phyloP scores from a whole-genome alignment of 1,140 invertebrate species.

The Sesamia nonagrioides region DNA sequence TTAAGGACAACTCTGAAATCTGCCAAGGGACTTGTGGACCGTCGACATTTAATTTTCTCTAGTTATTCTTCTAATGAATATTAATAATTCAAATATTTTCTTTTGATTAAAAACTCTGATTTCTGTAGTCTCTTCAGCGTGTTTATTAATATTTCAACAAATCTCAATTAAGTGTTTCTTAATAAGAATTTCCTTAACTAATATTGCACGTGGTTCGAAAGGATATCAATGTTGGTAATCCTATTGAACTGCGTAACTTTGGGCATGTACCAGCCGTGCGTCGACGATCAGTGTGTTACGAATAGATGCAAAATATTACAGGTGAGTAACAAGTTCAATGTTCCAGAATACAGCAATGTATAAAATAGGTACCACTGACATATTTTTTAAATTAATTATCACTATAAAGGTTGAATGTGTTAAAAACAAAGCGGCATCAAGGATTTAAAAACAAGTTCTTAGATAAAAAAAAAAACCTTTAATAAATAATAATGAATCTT shows the following conservation, averaged over 20 bases:
- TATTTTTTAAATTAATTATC: too few relatives aligned
- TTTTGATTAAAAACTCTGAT: constrained; percentile 2
- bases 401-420: background rate
- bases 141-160: background rate
- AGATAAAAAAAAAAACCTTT: background rate
- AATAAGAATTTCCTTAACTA: constrained; percentile 90
- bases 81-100: constrained; percentile 19
- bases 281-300: constrained; percentile 97
- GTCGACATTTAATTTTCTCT: constrained; percentile 37
- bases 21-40: constrained; percentile 20
- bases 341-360: background rate
- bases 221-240: constrained; percentile 99
- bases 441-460: background rate
- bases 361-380: too few relatives aligned
- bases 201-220: constrained; percentile 97
- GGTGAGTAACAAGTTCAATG: constrained; percentile 85
- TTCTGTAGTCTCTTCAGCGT: constrained; percentile 3
- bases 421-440: background rate
- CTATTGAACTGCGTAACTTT: constrained; percentile 99
- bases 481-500: constrained; percentile 21
- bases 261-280: constrained; percentile 99
- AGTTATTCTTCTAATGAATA: constrained; percentile 28
- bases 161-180: background rate
- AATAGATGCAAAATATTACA: constrained; percentile 97
- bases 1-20: constrained; percentile 28